Conservation (phyloP, 2,888 invertebrate species). For the Liopterus haemorrhoidalis region DNA sequence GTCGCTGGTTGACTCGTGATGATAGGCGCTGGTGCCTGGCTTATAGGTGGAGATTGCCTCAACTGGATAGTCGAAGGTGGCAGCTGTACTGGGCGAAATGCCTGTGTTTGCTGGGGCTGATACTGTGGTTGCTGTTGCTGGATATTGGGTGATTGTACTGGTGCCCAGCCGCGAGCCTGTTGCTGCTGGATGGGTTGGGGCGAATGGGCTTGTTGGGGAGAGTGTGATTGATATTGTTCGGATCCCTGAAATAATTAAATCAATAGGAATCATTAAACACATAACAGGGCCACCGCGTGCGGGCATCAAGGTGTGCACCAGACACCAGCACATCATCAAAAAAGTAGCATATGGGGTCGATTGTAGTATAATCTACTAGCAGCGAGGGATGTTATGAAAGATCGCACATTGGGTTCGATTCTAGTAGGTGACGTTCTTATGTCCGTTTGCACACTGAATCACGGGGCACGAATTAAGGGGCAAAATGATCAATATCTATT, state of each 20-base stretch:
- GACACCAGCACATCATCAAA: no score
- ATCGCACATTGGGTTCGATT: no score
- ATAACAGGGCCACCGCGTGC: no score
- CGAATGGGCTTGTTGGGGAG: constrained; percentile 46
- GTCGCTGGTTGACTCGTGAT: constrained; percentile 76
- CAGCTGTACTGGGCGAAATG: constrained; percentile 43
- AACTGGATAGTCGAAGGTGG: constrained; percentile 66
- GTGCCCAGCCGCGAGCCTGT: constrained; percentile 42
- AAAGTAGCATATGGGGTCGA: no score
- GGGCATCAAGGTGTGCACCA: no score
- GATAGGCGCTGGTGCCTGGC: constrained; percentile 69
- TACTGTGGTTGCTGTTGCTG: constrained; percentile 32
- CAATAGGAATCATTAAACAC: no score
- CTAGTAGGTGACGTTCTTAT: no score
- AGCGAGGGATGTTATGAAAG: no score
- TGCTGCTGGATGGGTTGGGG: constrained; percentile 40
- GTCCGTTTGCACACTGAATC: no score
- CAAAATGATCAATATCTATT: no score
- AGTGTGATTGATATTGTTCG: constrained; percentile 38
- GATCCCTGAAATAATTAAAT: constrained; percentile 10
- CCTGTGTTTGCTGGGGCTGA: constrained; percentile 30
- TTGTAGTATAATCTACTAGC: no score
- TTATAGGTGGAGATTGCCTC: constrained; percentile 66
- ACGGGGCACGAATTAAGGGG: no score
- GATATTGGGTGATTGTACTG: constrained; percentile 42